Conservation (phyloP, 30 jellyfish, hydroid and myxozoan species). For the Cassiopea xamachana region DNA sequence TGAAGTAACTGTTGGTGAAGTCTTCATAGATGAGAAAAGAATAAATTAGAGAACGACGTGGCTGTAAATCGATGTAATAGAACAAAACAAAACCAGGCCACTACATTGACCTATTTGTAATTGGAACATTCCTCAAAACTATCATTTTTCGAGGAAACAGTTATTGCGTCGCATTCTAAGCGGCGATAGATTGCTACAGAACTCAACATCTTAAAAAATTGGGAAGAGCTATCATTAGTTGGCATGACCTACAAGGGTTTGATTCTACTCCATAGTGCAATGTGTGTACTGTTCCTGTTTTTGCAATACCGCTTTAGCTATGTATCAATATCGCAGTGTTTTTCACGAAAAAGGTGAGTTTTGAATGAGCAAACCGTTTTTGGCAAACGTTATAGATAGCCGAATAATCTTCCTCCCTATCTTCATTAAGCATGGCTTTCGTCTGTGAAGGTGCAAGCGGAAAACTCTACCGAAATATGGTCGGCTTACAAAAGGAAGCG, state of each 20-base stretch:
- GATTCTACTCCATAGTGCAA: slow-evolving; percentile 37
- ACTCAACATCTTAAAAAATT: neutral
- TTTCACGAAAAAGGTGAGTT: slow-evolving; percentile 80
- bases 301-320: slow-evolving; percentile 85
- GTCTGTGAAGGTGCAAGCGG: too few relatives aligned
- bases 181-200: neutral
- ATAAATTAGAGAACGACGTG: too few relatives aligned
- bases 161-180: neutral
- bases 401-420: too few relatives aligned
- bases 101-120: neutral
- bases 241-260: slow-evolving; percentile 53
- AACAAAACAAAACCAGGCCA: neutral
- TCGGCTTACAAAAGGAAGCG: too few relatives aligned
- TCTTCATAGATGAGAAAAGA: too few relatives aligned
- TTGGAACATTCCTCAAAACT: neutral
- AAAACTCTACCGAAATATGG: too few relatives aligned
- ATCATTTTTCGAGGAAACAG: neutral
- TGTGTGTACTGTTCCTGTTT: slow-evolving; percentile 63
- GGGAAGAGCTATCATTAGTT: neutral
- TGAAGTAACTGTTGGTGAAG: neutral
- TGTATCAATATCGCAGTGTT: slow-evolving; percentile 75
- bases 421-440: too few relatives aligned
- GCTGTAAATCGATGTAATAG: neutral
- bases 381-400: neutral
- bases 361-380: neutral